Base-by-base conservation (phyloP, 1,140 invertebrate genomes). In the Ceratitis capitata region DNA sequence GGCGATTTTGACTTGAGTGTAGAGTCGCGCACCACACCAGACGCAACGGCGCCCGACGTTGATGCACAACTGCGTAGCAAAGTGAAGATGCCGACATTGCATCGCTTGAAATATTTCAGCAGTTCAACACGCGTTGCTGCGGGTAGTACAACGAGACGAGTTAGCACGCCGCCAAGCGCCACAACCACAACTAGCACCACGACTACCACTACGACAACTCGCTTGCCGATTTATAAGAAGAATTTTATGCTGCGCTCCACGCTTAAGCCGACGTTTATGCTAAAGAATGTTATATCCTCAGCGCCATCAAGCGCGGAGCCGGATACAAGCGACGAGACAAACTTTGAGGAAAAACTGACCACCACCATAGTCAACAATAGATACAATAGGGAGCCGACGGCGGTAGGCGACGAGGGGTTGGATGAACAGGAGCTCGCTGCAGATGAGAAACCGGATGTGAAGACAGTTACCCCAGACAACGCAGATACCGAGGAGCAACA, bases 211-310 rank as follows among this genome's bases (percentile, higher is more conserved):
- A 86, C 88, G 61, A 90, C 90, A 74, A 91, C 90, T n/a, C 88
- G 89, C 1, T 51, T 91, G 84, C 90, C 90, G n/a, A 84, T 91
- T 1, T 91, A 91, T 83, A 91, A 91, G 51, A 91, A 89, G 82
- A 82, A 89, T 9, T 87, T 89, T 47, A 88, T 90, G 53, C 26
- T 89, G 49, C 87, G 90, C 19, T 89, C 90, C 10, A 91, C 90
- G 0, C 78, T 91, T 0, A 90, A 88, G 64, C 88, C 90, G 16
- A 86, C 88, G 0, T 86, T 84, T 9, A 56, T 88, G 16, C 88
- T 88, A 6, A 91, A 91, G 61, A 29, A 64, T 23, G 47, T 32
- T 5, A 56, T 58, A 42, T 14, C 87, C 5, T 83, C 53, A 29
- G 32, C n/a, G 82, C 16, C 45, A 26, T 26, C 58, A 16, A 47